Evolutionary conservation across 2,888 invertebrate species (phyloP).

Genomic region (Kryphioiulus occultus): DNA sequence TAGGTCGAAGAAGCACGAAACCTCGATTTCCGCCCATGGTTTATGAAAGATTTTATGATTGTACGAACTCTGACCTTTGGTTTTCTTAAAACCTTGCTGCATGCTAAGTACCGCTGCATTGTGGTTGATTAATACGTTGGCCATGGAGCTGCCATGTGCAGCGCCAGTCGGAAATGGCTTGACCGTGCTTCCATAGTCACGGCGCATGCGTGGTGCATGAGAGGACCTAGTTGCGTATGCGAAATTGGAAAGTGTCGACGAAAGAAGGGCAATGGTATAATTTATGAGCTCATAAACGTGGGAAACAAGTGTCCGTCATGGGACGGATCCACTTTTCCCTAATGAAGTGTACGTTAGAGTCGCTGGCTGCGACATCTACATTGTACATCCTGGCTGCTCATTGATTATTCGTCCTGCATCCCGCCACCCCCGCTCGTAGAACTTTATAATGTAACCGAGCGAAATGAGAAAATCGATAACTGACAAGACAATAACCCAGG

Average conservation of each 20-base stretch:
- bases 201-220: neutral
- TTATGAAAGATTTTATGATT: too few relatives aligned
- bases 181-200: neutral
- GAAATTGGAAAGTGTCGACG: constrained; percentile 18
- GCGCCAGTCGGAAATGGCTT: neutral
- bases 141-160: neutral
- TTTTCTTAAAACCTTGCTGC: neutral
- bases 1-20: too few relatives aligned
- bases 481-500: constrained; percentile 35
- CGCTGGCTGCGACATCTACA: neutral
- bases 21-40: too few relatives aligned
- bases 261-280: constrained; percentile 25
- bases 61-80: neutral
- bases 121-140: neutral
- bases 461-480: constrained; percentile 19
- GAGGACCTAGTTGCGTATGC: neutral
- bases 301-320: constrained; percentile 35
- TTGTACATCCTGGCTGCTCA: neutral
- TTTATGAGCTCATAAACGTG: constrained; percentile 17
- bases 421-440: neutral
- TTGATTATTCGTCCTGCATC: constrained; percentile 20
- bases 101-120: too few relatives aligned
- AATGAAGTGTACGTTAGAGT: constrained; percentile 18
- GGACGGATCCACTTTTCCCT: constrained; percentile 31
- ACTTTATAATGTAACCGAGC: constrained; percentile 18